Evolutionary conservation across 2,797 vertebrate genomes (phyloP).

Genomic region (Oryzias sinensis): DNA sequence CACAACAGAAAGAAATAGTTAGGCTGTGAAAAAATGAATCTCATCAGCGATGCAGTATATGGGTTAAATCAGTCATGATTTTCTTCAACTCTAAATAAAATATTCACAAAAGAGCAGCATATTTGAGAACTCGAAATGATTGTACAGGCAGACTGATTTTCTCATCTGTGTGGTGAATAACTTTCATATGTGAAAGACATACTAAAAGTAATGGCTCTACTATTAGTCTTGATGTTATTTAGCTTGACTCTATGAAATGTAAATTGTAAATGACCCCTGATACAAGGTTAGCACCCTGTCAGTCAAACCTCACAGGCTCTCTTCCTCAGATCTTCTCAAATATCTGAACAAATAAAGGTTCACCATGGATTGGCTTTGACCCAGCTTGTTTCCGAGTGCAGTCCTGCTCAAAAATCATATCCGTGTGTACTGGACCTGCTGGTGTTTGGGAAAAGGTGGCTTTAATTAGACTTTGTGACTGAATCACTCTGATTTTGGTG

Average conservation of each 20-base stretch:
- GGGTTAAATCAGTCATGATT: background rate
- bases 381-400: constrained; percentile 50
- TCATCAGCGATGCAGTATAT: constrained; percentile 1
- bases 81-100: constrained; percentile 8
- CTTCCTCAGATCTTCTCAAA: constrained; percentile 51
- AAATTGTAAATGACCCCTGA: constrained; percentile 40
- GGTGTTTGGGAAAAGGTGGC: constrained; percentile 46
- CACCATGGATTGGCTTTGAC: constrained; percentile 34
- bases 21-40: background rate
- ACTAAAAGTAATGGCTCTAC: constrained; percentile 3
- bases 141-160: constrained; percentile 19
- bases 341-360: constrained; percentile 44
- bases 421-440: constrained; percentile 58
- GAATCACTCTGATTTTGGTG: constrained; percentile 1
- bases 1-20: constrained; percentile 9
- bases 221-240: constrained; percentile 25
- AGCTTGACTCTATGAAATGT: constrained; percentile 32
- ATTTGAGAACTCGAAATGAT: constrained; percentile 19
- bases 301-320: constrained; percentile 35
- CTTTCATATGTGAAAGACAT: constrained; percentile 21
- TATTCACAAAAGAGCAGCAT: constrained; percentile 11
- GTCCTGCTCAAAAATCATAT: constrained; percentile 55
- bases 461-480: constrained; percentile 60
- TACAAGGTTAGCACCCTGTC: constrained; percentile 39
- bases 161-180: constrained; percentile 21